Conservation (phyloP, 2,797 vertebrate species). For the Sebastes jordani region DNA sequence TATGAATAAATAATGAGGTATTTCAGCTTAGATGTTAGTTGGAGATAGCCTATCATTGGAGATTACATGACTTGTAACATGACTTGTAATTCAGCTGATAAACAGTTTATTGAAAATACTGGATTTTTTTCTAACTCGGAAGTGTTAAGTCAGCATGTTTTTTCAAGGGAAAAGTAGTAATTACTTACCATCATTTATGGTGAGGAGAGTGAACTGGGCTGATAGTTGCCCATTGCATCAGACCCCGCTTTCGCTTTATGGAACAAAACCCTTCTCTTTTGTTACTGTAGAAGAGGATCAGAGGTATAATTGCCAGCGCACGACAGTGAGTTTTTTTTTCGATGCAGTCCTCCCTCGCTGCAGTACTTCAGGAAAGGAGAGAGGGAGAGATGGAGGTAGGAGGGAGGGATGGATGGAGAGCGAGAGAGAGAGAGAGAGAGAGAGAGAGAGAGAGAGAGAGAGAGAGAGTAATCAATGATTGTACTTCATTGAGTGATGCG, state of each 20-base stretch:
- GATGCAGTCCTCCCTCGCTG: slow-evolving; percentile 80
- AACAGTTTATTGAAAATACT: neutral
- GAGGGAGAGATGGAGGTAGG: slow-evolving; percentile 38
- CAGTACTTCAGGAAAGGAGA: slow-evolving; percentile 75
- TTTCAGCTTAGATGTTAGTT: neutral
- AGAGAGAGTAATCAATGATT: slow-evolving; percentile 76
- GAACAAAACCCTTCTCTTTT: neutral
- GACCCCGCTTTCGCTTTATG: slow-evolving; percentile 26
- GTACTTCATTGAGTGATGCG: slow-evolving; percentile 78
- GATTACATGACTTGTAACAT: neutral
- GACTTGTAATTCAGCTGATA: neutral
- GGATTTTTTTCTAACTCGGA: slow-evolving; percentile 16
- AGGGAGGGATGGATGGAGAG: slow-evolving; percentile 47
- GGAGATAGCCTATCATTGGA: neutral
- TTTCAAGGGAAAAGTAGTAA: slow-evolving; percentile 46
- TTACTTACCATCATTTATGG: slow-evolving; percentile 77
- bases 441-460: neutral
- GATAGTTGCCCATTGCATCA: slow-evolving; percentile 68
- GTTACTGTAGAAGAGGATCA: slow-evolving; percentile 51
- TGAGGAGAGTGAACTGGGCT: slow-evolving; percentile 48
- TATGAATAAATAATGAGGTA: slow-evolving; percentile 39
- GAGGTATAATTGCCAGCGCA: slow-evolving; percentile 65
- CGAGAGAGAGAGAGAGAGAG: slow-evolving; percentile 29
- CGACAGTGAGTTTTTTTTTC: slow-evolving; percentile 48
- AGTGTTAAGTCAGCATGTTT: slow-evolving; percentile 45